Conservation (phyloP, 1,140 invertebrate species). For the Dendroctonus ponderosae region DNA sequence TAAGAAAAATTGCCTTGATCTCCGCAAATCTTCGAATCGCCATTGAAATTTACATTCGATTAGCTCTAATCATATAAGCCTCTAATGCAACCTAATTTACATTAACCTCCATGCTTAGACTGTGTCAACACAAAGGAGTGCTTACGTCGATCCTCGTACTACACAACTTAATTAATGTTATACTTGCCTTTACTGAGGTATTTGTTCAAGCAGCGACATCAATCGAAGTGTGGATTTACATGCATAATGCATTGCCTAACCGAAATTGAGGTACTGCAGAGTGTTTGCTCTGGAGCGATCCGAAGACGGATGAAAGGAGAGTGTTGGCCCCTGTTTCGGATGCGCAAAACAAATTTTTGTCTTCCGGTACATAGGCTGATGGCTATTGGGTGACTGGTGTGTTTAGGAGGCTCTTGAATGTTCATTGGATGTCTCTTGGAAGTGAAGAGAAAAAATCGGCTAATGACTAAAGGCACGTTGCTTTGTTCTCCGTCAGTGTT, state of each 20-base stretch:
- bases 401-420: too few relatives aligned
- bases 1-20: not conserved
- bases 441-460: too few relatives aligned
- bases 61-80: slow-evolving; percentile 12
- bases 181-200: slow-evolving; percentile 22
- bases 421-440: too few relatives aligned
- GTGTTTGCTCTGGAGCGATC: too few relatives aligned
- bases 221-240: slow-evolving; percentile 23
- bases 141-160: slow-evolving; percentile 13
- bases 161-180: slow-evolving; percentile 26
- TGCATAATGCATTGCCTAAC: slow-evolving; percentile 14
- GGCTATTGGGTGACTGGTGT: too few relatives aligned
- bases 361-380: too few relatives aligned
- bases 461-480: too few relatives aligned
- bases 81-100: slow-evolving; percentile 18
- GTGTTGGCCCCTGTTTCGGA: too few relatives aligned
- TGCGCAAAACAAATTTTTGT: too few relatives aligned
- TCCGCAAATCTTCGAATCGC: not conserved
- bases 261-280: too few relatives aligned
- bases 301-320: too few relatives aligned
- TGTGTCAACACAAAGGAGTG: slow-evolving; percentile 27
- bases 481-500: not conserved
- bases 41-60: slow-evolving; percentile 13
- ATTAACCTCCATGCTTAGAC: slow-evolving; percentile 13
- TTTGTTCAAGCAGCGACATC: slow-evolving; percentile 20